Evolutionary conservation across 2,888 invertebrate species (phyloP), one percentile per base, ranked within the genome.

Genomic region (Elmis aenea): DNA sequence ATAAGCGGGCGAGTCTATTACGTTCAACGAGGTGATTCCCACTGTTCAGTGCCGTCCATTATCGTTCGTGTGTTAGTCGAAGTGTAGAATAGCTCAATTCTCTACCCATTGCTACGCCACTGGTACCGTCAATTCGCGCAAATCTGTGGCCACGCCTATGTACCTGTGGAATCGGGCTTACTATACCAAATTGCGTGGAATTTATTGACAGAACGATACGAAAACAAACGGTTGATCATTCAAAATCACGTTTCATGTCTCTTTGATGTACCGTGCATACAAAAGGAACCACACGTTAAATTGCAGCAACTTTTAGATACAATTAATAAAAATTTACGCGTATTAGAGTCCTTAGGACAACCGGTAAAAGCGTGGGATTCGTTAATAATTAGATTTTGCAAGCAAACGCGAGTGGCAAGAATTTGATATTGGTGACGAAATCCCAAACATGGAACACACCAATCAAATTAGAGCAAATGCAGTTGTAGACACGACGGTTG

Each of bases 401-500:
- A 36, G 26, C 9, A 22, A 13, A 10, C 13, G 22, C 2, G 26
- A 34, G 4, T 34, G 21, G 33, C 21, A 34, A 21, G 3, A 3
- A 14, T 13, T 18, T n/a, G 20, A 12, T 2, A 6, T 15, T 13
- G 10, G 3, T 5, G 9, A 5, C 10, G 28, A 27, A n/a, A 4
- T 22, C 9, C 34, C 28, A 11, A 28, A 13, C 8, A 10, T 34
- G 2, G 10, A 15, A 5, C 14, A 28, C n/a, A 5, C 9, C 29
- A 8, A 15, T 8, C 6, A 13, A 11, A 3, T 29, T 35, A 14
- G 14, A 29, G n/a, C n/a, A 23, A 5, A 28, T 22, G 10, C 8
- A 29, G 12, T 14, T 13, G 15, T 14, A 30, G 10, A 21, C n/a
- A n/a, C n/a, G n/a, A n/a, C n/a, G n/a, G n/a, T n/a, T n/a, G n/a